phyloP scores from a whole-genome alignment of 2,113 vertebrate genomes.

The Daubentonia madagascariensis region DNA sequence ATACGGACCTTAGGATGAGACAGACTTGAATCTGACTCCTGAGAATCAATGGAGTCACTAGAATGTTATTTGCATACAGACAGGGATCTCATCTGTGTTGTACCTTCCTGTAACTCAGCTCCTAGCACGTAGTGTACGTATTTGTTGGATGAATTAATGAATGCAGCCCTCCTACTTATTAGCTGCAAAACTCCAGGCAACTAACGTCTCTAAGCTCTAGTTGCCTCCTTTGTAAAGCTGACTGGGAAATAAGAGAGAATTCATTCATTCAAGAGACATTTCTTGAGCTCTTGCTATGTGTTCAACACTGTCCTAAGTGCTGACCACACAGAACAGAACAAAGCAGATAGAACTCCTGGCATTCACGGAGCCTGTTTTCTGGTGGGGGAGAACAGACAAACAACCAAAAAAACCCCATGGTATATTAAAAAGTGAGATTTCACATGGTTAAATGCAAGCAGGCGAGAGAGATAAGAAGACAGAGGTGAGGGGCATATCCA shows the following conservation, averaged over 20 bases:
- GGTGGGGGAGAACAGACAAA: background rate
- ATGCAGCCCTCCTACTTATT: background rate
- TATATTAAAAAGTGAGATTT: background rate
- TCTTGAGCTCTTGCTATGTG: background rate
- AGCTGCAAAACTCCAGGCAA: background rate
- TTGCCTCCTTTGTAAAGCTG: background rate
- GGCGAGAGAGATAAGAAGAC: background rate
- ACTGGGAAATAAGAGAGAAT: background rate
- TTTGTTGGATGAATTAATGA: background rate
- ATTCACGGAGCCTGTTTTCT: background rate
- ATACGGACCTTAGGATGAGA: background rate
- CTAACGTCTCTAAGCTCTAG: background rate
- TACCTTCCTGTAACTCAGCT: background rate
- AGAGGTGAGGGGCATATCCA: background rate
- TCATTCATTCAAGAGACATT: background rate
- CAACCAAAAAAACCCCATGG: background rate
- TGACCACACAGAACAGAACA: fast-evolving
- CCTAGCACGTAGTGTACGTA: fast-evolving
- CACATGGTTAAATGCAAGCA: background rate
- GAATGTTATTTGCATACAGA: fast-evolving
- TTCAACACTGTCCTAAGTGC: background rate
- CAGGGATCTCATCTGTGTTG: no score
- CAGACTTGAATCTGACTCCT: background rate
- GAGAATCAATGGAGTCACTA: background rate
- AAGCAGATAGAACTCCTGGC: background rate